phyloP scores from a whole-genome alignment of 2,113 vertebrate genomes.

The Zosterops hypoxanthus region DNA sequence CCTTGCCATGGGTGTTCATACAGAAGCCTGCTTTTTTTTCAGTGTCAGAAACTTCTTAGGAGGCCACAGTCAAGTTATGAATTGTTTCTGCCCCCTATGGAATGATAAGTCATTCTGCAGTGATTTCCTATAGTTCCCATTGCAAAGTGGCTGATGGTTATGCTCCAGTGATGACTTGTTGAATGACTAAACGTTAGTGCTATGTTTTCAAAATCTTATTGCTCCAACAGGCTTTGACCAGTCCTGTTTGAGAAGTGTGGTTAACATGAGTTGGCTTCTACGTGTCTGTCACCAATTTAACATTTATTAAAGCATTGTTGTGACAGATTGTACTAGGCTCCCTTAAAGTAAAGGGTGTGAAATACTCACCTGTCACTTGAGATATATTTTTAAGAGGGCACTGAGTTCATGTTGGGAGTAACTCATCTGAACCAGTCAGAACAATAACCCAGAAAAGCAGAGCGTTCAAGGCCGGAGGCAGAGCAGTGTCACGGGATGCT shows the following conservation, averaged over 20 bases:
- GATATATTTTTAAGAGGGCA: background rate
- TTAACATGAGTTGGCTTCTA: background rate
- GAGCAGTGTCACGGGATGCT: background rate
- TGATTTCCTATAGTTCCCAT: background rate
- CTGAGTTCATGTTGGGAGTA: background rate
- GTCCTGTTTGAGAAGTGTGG: background rate
- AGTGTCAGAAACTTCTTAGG: background rate
- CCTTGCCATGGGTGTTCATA: background rate
- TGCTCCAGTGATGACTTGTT: background rate
- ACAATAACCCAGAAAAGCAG: background rate
- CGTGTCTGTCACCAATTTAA: background rate
- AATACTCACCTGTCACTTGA: slow-evolving; percentile 35
- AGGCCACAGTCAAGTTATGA: background rate
- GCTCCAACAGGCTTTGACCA: background rate
- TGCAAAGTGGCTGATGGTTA: background rate
- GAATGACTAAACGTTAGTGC: background rate
- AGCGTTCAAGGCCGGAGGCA: fast-evolving
- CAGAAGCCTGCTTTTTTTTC: background rate
- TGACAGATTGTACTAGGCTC: background rate
- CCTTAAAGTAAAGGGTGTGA: background rate
- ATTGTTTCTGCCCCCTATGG: background rate
- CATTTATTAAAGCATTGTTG: slow-evolving; percentile 8
- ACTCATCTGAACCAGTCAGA: background rate
- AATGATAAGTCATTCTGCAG: background rate
- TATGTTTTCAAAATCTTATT: background rate